These are phyloP conservation scores for Neoarius graeffei DNA, from an alignment of 2,113 vertebrate genomes.

Conservation along the genomic window DNA sequence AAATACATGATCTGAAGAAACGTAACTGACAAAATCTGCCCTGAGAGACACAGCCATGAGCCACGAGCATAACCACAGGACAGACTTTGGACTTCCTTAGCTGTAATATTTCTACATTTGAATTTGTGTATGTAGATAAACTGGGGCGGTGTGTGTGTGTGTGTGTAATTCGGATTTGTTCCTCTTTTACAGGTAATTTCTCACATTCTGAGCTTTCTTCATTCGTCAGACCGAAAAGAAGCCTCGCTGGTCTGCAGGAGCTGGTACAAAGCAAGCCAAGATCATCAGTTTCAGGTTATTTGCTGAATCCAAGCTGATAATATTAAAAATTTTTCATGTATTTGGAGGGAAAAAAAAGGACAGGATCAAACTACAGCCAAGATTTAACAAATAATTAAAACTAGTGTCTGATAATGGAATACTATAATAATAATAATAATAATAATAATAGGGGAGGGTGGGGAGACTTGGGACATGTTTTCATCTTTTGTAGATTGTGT, in stretches of 20 bases:
- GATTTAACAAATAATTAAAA: neutral
- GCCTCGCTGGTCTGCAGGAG: constrained; percentile 78
- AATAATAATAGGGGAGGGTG: too few species aligned
- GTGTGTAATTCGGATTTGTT: neutral
- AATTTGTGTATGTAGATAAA: neutral
- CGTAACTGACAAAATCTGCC: neutral
- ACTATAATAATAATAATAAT: too few species aligned
- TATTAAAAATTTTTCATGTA: neutral
- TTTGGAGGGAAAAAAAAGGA: neutral
- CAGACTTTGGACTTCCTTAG: neutral
- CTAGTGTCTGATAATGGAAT: too few species aligned
- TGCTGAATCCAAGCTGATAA: neutral
- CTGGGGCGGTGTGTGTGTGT: neutral
- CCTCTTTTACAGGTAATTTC: constrained; percentile 72
- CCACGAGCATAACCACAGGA: neutral
- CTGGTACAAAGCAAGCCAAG: constrained; percentile 82
- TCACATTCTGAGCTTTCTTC: constrained; percentile 81
- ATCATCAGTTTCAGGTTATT: constrained; percentile 76
- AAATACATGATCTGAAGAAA: neutral
- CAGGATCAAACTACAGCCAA: neutral
- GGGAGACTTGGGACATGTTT: too few species aligned
- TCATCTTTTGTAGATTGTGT: too few species aligned
- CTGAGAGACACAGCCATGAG: neutral
- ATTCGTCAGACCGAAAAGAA: constrained; percentile 79
- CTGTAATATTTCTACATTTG: neutral